Evolutionary conservation across 2,113 vertebrate species (phyloP).

Genomic region (Poeciliopsis occidentalis): DNA sequence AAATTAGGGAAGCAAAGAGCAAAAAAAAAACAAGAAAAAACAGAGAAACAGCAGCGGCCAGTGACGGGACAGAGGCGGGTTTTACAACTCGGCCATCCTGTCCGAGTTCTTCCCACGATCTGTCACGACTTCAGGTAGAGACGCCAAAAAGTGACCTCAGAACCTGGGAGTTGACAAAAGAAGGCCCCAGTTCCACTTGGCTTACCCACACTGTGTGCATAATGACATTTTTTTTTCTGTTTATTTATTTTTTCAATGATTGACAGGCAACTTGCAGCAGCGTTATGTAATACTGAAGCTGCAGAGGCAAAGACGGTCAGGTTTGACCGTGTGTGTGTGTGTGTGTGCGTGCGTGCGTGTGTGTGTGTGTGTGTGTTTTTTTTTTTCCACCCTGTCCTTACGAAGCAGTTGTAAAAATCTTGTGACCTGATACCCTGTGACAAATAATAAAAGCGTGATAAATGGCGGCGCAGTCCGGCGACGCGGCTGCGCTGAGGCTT

Average conservation of each 20-base stretch:
- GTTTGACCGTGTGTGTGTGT: background rate
- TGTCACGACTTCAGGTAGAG: constrained; percentile 5
- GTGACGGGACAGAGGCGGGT: constrained; percentile 28
- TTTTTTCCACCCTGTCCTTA: background rate
- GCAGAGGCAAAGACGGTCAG: constrained; percentile 52
- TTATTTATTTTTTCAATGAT: constrained; percentile 21
- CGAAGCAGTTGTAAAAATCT: constrained; percentile 51
- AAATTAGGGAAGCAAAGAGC: constrained; percentile 47
- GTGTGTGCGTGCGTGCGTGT: background rate
- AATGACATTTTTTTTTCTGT: background rate
- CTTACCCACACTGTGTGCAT: background rate
- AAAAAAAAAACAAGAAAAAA: background rate
- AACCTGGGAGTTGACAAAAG: background rate
- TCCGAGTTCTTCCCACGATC: background rate
- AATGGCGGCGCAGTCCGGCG: constrained; percentile 62
- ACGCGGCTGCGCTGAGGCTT: constrained; percentile 40
- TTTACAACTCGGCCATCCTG: constrained; percentile 32
- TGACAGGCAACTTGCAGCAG: constrained; percentile 46
- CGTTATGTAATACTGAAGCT: constrained; percentile 51
- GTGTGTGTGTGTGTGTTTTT: background rate
- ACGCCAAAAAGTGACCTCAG: background rate
- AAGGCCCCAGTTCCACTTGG: background rate
- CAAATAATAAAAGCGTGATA: constrained; percentile 70
- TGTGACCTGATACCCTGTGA: constrained; percentile 58
- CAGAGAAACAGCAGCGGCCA: background rate